Percentiles rank a stretch among this genome's conserved stretches.
Conservation (phyloP, 64 coral and sea anemone species). For the Anthopleura sola region DNA sequence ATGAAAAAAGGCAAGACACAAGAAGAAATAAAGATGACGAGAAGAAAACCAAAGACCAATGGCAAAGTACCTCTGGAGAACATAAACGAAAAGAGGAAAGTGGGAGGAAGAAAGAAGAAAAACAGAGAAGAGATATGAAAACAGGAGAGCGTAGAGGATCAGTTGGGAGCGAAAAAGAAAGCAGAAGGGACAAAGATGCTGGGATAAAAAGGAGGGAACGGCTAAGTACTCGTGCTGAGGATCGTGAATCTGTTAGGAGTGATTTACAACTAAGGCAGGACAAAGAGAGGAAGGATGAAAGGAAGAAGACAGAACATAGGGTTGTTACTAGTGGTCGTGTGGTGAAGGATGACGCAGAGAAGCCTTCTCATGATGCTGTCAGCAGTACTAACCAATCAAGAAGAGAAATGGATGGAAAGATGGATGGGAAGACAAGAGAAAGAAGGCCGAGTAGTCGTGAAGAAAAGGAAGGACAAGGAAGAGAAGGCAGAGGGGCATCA, state of each 20-base stretch:
- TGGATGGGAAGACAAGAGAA: not conserved
- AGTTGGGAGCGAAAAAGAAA: not conserved
- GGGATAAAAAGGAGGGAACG: slow-evolving; percentile 1
- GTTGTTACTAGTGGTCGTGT: not conserved
- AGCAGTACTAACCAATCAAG: not conserved
- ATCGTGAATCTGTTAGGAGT: not conserved
- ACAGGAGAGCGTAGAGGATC: not conserved
- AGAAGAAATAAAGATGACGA: not conserved
- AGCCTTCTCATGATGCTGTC: not conserved
- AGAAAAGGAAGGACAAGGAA: not conserved
- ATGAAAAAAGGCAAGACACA: not conserved
- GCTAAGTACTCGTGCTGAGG: slow-evolving; percentile 16
- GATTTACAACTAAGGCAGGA: not conserved
- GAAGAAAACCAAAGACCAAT: not conserved
- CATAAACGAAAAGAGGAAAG: not conserved
- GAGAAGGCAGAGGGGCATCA: not conserved
- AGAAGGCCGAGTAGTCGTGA: not conserved
- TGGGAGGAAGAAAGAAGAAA: not conserved
- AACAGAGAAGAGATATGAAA: not conserved
- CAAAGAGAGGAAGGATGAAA: not conserved
- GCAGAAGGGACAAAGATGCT: not conserved
- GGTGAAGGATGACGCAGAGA: not conserved
- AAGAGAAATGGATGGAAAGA: not conserved
- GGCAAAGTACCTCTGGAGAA: not conserved
- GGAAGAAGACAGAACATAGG: not conserved